These are phyloP conservation scores for Cecidostiba fungosa DNA, from an alignment of 2,888 invertebrate genomes.

Conservation along the genomic window DNA sequence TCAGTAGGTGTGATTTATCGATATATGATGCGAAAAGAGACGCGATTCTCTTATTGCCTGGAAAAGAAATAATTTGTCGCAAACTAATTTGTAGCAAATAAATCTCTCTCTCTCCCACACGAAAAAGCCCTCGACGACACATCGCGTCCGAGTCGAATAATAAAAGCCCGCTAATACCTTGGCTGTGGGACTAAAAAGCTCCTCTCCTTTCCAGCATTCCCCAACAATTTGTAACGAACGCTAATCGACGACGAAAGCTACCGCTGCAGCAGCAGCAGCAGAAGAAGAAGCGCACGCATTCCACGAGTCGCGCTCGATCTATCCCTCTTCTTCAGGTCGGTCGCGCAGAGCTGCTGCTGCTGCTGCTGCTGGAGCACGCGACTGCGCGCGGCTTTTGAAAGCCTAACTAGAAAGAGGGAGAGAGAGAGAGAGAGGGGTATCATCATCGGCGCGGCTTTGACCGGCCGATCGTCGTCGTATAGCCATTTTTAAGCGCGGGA, in stretches of 20 bases:
- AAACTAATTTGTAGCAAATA: background rate
- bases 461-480: slow-evolving; percentile 40
- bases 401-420: background rate
- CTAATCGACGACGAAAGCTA: slow-evolving; percentile 24
- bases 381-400: slow-evolving; percentile 35
- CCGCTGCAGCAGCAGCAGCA: background rate
- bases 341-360: too few species aligned
- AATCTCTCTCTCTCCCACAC: too few species aligned
- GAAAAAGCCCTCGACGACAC: background rate
- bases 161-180: background rate
- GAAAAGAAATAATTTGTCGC: too few species aligned
- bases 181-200: background rate
- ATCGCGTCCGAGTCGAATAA: background rate
- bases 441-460: slow-evolving; percentile 38
- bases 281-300: background rate
- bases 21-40: too few species aligned
- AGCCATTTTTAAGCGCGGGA: slow-evolving; percentile 55
- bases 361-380: background rate
- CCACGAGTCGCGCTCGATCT: slow-evolving; percentile 2
- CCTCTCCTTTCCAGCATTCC: slow-evolving; percentile 6
- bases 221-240: slow-evolving; percentile 16
- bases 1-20: too few species aligned
- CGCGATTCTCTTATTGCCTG: too few species aligned
- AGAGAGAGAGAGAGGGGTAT: slow-evolving; percentile 4
- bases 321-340: slow-evolving; percentile 20